A percentile compares a stretch with the other conserved stretches of the same genome.
Conservation (phyloP, 2,797 vertebrate genomes). For the Astyanax mexicanus region DNA sequence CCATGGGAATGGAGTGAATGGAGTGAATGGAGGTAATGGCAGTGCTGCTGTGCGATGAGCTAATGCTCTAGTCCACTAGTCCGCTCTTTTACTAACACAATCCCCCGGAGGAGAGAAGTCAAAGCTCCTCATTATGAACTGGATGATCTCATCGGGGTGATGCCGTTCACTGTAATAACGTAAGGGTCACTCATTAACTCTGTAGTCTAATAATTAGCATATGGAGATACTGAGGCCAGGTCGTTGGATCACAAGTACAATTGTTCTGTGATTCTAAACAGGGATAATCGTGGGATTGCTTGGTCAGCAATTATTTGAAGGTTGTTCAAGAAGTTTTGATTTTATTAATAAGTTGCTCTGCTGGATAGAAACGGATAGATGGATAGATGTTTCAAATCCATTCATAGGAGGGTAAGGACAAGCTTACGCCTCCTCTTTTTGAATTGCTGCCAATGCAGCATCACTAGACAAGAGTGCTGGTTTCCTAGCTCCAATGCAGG, state of each 20-base stretch:
- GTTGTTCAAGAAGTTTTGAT: too few species aligned
- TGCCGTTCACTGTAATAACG: slow-evolving; percentile 1
- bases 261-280: not conserved
- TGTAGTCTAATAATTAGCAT: not conserved
- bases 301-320: too few species aligned
- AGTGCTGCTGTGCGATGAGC: slow-evolving; percentile 1
- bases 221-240: not conserved
- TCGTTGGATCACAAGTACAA: not conserved
- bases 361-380: too few species aligned
- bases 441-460: too few species aligned
- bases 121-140: not conserved
- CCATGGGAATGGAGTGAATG: slow-evolving; percentile 16
- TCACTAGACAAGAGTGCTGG: too few species aligned
- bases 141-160: slow-evolving; percentile 15
- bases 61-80: slow-evolving; percentile 16
- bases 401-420: too few species aligned
- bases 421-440: too few species aligned
- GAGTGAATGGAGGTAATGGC: slow-evolving; percentile 8
- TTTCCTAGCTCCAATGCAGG: too few species aligned
- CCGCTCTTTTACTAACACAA: not conserved
- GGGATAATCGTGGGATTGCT: too few species aligned
- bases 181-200: slow-evolving; percentile 1
- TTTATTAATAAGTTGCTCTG: too few species aligned
- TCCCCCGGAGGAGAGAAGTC: slow-evolving; percentile 5
- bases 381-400: too few species aligned